Conservation (phyloP, 2,888 invertebrate genomes). For the Tenthredo notha region DNA sequence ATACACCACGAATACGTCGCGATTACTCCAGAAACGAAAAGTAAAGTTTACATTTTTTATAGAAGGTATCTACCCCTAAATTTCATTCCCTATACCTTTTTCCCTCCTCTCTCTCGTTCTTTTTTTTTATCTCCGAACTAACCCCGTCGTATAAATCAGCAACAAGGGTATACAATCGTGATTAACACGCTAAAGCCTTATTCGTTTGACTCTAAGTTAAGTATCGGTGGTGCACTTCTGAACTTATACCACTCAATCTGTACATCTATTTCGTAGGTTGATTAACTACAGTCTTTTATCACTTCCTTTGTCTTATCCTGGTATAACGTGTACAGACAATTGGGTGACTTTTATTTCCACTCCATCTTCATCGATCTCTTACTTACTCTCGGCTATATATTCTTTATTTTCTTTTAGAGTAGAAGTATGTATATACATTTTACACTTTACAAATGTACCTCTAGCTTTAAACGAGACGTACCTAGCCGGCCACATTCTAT, state of each 20-base stretch:
- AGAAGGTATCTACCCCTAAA: neutral
- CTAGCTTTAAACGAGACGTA: neutral
- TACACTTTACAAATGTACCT: neutral
- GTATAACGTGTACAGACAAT: neutral
- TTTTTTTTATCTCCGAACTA: neutral
- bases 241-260: conserved; percentile 28
- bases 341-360: neutral
- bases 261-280: conserved; percentile 22
- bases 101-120: neutral
- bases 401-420: neutral
- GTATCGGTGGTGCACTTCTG: conserved; percentile 8
- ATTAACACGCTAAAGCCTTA: conserved; percentile 47
- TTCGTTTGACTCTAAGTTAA: conserved; percentile 33
- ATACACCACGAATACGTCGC: neutral
- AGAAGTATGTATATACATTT: neutral
- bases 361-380: neutral
- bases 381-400: neutral
- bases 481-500: neutral
- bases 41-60: neutral
- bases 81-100: neutral
- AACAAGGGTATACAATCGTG: conserved; percentile 29
- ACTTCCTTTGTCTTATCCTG: conserved; percentile 10
- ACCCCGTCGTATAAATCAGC: conserved; percentile 30
- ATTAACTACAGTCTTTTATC: conserved; percentile 41
- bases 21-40: neutral